phyloP scores from a whole-genome alignment of 2,113 vertebrate species.

The Panthera leo region DNA sequence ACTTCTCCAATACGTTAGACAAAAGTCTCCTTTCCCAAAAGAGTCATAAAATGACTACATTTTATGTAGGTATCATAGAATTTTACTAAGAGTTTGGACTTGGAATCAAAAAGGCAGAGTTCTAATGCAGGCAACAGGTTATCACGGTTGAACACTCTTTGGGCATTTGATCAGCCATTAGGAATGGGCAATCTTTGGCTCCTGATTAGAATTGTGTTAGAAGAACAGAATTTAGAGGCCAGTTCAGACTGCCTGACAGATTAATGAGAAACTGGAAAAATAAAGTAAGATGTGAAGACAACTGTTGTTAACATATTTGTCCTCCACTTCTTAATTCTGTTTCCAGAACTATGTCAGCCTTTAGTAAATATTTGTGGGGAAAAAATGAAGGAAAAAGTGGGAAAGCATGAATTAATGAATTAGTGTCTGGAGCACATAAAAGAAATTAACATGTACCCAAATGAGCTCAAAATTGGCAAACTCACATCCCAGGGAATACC shows the following conservation, averaged over 20 bases:
- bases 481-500: background rate
- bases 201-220: background rate
- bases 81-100: background rate
- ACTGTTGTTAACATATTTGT: background rate
- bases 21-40: background rate
- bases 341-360: background rate
- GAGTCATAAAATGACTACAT: background rate
- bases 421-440: background rate
- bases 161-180: background rate
- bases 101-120: background rate
- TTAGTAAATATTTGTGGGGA: background rate
- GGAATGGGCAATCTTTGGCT: background rate
- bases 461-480: background rate
- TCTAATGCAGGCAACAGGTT: background rate
- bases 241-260: background rate
- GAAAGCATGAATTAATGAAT: background rate
- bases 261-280: constrained; percentile 41
- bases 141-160: background rate
- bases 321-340: background rate
- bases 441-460: background rate
- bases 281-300: background rate
- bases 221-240: background rate
- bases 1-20: background rate
- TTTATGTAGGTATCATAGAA: background rate
- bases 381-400: background rate